A percentile compares a stretch with the other conserved stretches of the same genome.
Conservation (phyloP, 2,888 invertebrate species). For the Allacma fusca region DNA sequence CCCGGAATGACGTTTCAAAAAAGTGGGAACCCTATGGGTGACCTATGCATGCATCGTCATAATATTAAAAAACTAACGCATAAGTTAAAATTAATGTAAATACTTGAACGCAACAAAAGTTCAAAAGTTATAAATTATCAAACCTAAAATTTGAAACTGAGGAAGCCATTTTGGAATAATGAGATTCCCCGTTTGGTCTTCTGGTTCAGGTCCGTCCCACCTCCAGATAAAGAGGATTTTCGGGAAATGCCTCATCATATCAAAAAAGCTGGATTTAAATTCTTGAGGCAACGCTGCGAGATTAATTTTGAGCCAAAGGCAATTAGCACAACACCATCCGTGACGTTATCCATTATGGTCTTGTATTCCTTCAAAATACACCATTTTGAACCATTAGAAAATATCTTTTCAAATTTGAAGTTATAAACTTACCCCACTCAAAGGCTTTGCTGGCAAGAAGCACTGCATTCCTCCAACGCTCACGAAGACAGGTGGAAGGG, state of each 20-base stretch:
- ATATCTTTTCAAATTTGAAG: too few relatives aligned
- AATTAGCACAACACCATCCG: conserved; percentile 51
- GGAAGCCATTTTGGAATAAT: conserved; percentile 14
- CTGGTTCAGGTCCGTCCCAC: background rate
- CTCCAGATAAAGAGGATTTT: conserved; percentile 57
- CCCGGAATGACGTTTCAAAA: too few relatives aligned
- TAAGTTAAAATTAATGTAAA: too few relatives aligned
- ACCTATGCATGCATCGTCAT: conserved; percentile 27
- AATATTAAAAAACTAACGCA: too few relatives aligned
- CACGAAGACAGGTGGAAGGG: conserved; percentile 43
- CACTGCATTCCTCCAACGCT: conserved; percentile 51
- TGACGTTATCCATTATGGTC: conserved; percentile 48
- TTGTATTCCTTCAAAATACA: conserved; percentile 41
- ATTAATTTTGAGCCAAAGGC: conserved; percentile 49
- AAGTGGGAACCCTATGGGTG: too few relatives aligned
- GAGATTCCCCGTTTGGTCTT: background rate
- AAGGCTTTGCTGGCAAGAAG: conserved; percentile 35
- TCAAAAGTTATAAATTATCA: too few relatives aligned
- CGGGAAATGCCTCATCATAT: conserved; percentile 47
- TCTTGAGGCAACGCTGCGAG: conserved; percentile 41
- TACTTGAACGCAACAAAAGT: background rate
- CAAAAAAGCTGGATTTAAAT: conserved; percentile 46
- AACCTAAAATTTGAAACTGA: conserved; percentile 13
- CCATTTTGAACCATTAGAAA: background rate
- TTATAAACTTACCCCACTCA: conserved; percentile 22